Conservation (phyloP, 2,113 vertebrate species). For the Aramus guarauna region DNA sequence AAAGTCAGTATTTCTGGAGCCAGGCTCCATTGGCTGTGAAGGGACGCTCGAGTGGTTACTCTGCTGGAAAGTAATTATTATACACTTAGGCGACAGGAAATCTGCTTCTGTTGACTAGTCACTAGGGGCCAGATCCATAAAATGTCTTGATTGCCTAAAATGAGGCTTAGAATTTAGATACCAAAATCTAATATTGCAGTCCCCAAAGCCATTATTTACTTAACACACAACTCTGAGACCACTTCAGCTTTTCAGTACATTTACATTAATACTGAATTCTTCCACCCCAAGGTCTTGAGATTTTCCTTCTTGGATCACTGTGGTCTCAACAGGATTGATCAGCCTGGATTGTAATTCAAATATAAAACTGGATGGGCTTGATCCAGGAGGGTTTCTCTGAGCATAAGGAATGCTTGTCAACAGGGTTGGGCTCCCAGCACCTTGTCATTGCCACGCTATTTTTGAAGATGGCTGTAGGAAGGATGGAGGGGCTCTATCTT, state of each 20-base stretch:
- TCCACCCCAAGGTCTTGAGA: not conserved
- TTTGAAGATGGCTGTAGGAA: not conserved
- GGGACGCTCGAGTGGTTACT: not conserved
- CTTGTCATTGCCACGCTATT: not conserved
- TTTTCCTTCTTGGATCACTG: not conserved
- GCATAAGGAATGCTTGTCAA: rapidly evolving
- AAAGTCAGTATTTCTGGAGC: not conserved
- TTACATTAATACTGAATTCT: not conserved
- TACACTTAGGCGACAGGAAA: not conserved
- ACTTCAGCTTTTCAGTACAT: not conserved
- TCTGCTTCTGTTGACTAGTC: not conserved
- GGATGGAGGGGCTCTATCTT: not conserved
- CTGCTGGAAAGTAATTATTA: not conserved
- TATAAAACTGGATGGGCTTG: not conserved
- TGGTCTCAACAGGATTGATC: not conserved
- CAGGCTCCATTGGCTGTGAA: not conserved
- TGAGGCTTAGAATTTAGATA: not conserved
- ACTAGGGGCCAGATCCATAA: not conserved
- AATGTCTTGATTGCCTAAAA: not conserved
- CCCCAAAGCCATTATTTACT: not conserved
- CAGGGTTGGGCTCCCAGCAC: not conserved
- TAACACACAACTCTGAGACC: not conserved
- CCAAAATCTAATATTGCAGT: not conserved
- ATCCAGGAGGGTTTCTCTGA: not conserved
- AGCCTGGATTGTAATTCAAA: not conserved